These are phyloP conservation scores for Alethe castanea DNA, from an alignment of 2,113 vertebrate genomes.

Conservation along the genomic window DNA sequence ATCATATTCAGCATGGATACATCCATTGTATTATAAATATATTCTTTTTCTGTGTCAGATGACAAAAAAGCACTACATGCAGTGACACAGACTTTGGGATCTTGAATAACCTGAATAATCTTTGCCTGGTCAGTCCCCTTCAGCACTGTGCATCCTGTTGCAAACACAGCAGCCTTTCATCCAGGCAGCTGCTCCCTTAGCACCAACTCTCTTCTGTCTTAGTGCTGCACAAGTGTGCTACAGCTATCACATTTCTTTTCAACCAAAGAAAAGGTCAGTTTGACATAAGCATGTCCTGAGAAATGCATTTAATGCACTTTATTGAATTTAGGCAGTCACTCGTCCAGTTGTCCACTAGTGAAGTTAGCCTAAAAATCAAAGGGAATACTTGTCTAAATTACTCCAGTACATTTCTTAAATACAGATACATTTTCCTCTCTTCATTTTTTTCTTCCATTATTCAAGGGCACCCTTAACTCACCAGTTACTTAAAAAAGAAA, in stretches of 20 bases:
- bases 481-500: not conserved
- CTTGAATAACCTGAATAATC: not conserved
- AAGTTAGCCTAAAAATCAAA: not conserved
- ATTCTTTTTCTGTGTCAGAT: not conserved
- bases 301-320: not conserved
- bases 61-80: not conserved
- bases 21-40: fast-evolving
- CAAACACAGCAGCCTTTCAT: not conserved
- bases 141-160: not conserved
- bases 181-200: not conserved
- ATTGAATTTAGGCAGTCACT: not conserved
- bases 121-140: not conserved
- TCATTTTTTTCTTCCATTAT: not conserved
- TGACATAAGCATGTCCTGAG: not conserved
- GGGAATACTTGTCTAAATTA: not conserved
- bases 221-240: not conserved
- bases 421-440: not conserved
- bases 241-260: not conserved
- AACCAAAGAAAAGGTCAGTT: not conserved
- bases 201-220: not conserved
- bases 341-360: not conserved
- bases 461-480: not conserved
- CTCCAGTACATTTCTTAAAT: not conserved
- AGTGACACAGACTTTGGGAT: not conserved
- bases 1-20: not conserved